These are phyloP conservation scores for Coregonus ussuriensis DNA, from an alignment of 2,797 vertebrate genomes.

Conservation along the genomic window DNA sequence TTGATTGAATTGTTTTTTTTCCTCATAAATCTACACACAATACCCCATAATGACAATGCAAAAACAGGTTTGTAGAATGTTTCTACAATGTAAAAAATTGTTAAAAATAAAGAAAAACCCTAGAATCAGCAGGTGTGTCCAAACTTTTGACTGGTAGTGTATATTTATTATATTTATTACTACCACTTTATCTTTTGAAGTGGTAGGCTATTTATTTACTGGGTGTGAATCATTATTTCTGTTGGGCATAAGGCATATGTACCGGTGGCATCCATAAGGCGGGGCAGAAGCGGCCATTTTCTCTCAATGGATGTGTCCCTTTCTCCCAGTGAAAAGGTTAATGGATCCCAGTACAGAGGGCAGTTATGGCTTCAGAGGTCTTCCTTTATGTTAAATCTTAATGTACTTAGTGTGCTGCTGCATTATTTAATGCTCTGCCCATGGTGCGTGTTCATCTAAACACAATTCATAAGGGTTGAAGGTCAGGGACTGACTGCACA, in stretches of 20 bases:
- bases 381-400: constrained; percentile 68
- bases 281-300: constrained; percentile 31
- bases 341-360: constrained; percentile 55
- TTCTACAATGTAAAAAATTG: no score
- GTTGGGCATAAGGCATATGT: constrained; percentile 17
- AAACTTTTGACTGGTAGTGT: no score
- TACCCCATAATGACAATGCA: no score
- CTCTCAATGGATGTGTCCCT: constrained; percentile 49
- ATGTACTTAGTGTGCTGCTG: constrained; percentile 55
- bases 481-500: constrained; percentile 66
- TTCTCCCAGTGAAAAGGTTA: constrained; percentile 60
- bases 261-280: constrained; percentile 23
- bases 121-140: no score
- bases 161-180: not conserved
- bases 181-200: not conserved
- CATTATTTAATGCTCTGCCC: constrained; percentile 60
- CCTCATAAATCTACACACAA: no score
- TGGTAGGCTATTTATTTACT: not conserved
- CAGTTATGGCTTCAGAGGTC: constrained; percentile 39
- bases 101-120: no score
- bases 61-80: no score
- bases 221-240: not conserved
- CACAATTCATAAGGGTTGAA: constrained; percentile 31
- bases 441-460: constrained; percentile 37
- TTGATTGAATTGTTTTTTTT: no score